These are phyloP conservation scores for Lasioglossum leucozonium DNA, from an alignment of 2,888 invertebrate genomes.

Conservation along the genomic window DNA sequence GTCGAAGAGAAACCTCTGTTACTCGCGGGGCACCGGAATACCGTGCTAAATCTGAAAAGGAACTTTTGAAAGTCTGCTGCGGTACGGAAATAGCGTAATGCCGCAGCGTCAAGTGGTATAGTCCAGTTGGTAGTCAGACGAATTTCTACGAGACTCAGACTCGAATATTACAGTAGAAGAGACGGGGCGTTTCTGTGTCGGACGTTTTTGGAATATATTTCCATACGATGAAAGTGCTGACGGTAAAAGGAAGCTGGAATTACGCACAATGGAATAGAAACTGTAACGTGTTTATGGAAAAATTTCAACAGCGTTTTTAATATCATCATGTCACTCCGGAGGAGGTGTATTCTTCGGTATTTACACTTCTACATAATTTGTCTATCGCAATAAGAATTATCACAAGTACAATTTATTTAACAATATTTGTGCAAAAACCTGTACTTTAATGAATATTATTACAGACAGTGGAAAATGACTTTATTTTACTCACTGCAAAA, in stretches of 20 bases:
- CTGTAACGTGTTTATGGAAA: constrained; percentile 1
- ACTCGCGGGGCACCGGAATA: background rate
- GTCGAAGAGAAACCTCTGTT: too few species aligned
- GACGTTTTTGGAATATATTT: background rate
- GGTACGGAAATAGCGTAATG: background rate
- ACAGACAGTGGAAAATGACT: background rate
- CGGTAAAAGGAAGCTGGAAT: background rate
- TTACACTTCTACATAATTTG: background rate
- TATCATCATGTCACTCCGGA: background rate
- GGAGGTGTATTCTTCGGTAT: background rate
- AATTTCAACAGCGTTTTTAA: background rate
- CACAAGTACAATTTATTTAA: background rate
- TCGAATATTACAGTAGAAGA: background rate
- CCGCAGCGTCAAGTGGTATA: background rate
- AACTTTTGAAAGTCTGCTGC: background rate
- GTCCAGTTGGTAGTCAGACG: background rate
- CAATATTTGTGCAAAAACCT: background rate
- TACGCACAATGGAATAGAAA: too few species aligned
- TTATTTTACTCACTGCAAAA: background rate
- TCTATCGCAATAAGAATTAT: background rate
- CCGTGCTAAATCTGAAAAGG: background rate
- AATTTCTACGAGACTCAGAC: background rate
- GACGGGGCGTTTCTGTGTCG: background rate
- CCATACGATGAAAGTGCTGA: background rate
- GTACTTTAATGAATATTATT: background rate